Base-by-base conservation (phyloP, 2,888 invertebrate genomes). In the Iphiclides podalirius region DNA sequence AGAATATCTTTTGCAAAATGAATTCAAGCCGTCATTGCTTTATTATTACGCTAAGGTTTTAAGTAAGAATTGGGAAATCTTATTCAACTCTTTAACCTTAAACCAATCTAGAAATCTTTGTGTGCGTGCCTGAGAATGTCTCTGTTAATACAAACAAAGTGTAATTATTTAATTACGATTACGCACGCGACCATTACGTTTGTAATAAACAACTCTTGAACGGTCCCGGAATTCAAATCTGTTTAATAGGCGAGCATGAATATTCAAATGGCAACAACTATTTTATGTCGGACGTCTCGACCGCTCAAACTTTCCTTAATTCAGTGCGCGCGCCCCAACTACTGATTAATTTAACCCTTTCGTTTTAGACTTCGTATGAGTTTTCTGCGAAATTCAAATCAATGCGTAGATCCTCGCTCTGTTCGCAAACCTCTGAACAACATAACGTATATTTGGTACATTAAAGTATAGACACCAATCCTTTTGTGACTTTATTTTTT, bases 281-380 rank as follows among this genome's bases (percentile, higher is more conserved):
- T 28, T 46, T 47, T 43, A 41, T 33, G 31, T 26, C 39, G 37
- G 52, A 28, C 47, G 44, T 33, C 39, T 36, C 49, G 47, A 36
- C 45, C 48, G 46, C 44, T 45, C 14, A 39, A 51, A 55, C 53
- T 53, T 56, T 47, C n/a, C 42, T 36, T 23, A 34, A 38, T 43
- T 37, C 28, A 46, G 20, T 45, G 38, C 26, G 47, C 48, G 54
- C 37, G 38, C 37, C 38, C 33, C 16, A 52, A 55, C 46, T 37
- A 45, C 53, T 55, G 51, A 55, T 53, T 52, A 28, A 40, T 45
- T 51, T 45, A 28, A 51, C 45, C 50, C 40, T 51, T 51, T 37
- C 36, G 41, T 50, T 50, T 49, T 39, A 45, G 41, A 35, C 11
- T 2, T 1, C 11, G 34, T 23, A 13, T 45, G 40, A 51, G 45